phyloP scores from a whole-genome alignment of 1,140 invertebrate species.

The Caerostris darwini region DNA sequence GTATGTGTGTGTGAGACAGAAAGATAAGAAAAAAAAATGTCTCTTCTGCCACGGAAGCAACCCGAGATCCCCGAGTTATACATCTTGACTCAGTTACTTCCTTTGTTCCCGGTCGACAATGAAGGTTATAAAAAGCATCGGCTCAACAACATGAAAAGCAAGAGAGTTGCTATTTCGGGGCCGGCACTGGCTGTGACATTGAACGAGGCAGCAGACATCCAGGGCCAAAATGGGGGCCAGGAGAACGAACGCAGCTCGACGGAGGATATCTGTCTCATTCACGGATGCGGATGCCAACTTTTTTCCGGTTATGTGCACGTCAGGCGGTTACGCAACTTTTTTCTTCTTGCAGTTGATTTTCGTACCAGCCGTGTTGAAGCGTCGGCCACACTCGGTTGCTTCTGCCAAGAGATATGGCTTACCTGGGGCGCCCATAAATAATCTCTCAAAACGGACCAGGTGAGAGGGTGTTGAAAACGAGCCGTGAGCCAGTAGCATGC shows the following conservation, averaged over 20 bases:
- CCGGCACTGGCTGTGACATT: background rate
- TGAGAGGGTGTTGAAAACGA: background rate
- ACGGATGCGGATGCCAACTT: background rate
- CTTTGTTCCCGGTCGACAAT: background rate
- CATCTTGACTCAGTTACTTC: background rate
- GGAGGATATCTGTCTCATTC: background rate
- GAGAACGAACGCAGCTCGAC: too few relatives aligned
- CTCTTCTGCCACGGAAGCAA: background rate
- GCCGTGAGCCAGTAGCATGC: too few relatives aligned
- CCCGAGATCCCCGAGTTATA: background rate
- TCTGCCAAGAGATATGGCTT: background rate
- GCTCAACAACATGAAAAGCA: background rate
- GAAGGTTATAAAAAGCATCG: background rate
- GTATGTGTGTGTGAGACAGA: too few relatives aligned
- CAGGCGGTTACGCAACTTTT: background rate
- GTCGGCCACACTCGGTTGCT: conserved; percentile 1
- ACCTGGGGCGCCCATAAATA: conserved; percentile 2
- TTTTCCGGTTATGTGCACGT: background rate
- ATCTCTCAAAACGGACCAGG: background rate
- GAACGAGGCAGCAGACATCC: background rate
- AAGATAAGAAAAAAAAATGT: background rate
- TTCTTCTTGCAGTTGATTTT: background rate
- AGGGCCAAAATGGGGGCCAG: background rate
- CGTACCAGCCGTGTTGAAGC: background rate
- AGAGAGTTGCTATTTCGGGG: background rate